Conservation (phyloP, 2,113 vertebrate species). For the Oncorhynchus masou region DNA sequence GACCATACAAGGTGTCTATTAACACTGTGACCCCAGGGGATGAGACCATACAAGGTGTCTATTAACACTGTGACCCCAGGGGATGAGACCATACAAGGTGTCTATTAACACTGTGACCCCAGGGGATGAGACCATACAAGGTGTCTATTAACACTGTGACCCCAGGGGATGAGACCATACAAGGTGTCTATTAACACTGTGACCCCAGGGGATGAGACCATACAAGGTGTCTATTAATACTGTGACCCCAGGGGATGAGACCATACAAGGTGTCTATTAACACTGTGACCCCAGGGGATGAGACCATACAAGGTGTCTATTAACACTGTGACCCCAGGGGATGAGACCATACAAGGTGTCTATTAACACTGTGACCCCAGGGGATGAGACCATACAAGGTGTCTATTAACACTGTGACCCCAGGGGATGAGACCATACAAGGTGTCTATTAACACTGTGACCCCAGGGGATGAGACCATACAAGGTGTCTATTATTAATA, state of each 20-base stretch:
- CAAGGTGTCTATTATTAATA: slow-evolving; percentile 37
- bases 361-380: not conserved
- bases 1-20: slow-evolving; percentile 82
- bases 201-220: no score
- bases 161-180: slow-evolving; percentile 92
- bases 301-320: not conserved
- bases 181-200: slow-evolving; percentile 64
- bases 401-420: slow-evolving; percentile 84
- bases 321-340: slow-evolving; percentile 90
- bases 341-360: slow-evolving; percentile 87
- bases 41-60: not conserved
- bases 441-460: slow-evolving; percentile 20
- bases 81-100: slow-evolving; percentile 90
- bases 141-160: slow-evolving; percentile 79
- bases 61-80: slow-evolving; percentile 88
- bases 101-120: not conserved
- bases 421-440: slow-evolving; percentile 93
- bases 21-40: no score
- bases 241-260: slow-evolving; percentile 95
- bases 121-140: not conserved
- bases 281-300: no score
- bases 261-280: slow-evolving; percentile 80
- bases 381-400: not conserved
- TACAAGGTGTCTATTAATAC: slow-evolving; percentile 45
- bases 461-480: no score